Evolutionary conservation across 2,888 invertebrate genomes (phyloP).

Genomic region (Orchesella flavescens): DNA sequence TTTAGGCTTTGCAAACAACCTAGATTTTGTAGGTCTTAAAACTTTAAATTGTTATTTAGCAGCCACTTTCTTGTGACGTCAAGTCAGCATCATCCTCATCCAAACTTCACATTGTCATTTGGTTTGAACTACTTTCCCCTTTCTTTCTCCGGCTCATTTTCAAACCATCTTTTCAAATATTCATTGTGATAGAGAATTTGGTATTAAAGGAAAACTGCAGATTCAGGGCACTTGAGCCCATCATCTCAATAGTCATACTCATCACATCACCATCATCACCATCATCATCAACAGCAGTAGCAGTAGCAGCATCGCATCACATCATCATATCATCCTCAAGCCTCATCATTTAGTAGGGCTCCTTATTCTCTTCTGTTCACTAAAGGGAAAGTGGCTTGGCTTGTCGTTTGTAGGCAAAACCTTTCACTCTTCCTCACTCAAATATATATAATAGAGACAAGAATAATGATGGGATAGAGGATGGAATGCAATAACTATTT

Average conservation of each 20-base stretch:
- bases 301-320: constrained; percentile 13
- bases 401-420: constrained; percentile 38
- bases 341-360: constrained; percentile 26
- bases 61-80: too few relatives aligned
- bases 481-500: constrained; percentile 2
- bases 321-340: neutral
- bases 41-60: too few relatives aligned
- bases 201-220: constrained; percentile 22
- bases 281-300: neutral
- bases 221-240: constrained; percentile 36
- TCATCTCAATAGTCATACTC: constrained; percentile 3
- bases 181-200: neutral
- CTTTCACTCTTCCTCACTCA: constrained; percentile 15
- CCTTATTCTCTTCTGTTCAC: constrained; percentile 14
- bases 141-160: neutral
- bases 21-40: too few relatives aligned
- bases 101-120: neutral
- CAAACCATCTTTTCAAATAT: constrained; percentile 5
- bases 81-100: too few relatives aligned
- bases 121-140: neutral
- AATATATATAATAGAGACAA: neutral
- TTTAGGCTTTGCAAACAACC: too few relatives aligned
- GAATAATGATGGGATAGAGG: constrained; percentile 27
- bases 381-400: constrained; percentile 24
- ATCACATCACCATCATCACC: neutral